A percentile compares a stretch with the other conserved stretches of the same genome.
These are phyloP conservation scores for Tupaia chinensis DNA, from an alignment of 2,113 vertebrate genomes.

Conservation along the genomic window DNA sequence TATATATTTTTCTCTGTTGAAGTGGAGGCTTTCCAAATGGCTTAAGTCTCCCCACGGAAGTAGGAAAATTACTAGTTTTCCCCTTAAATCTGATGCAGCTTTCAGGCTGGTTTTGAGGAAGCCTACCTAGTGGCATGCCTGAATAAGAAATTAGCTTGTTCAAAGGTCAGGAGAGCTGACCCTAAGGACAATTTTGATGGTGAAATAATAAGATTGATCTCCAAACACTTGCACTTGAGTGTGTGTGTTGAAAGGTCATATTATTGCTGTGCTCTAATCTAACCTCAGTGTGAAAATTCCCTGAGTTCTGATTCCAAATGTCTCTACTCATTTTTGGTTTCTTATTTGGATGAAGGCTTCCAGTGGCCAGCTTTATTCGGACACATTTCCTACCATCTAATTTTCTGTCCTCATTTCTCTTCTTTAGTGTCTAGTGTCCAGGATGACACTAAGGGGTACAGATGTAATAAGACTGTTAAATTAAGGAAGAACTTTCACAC, in stretches of 20 bases:
- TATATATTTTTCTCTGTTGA: neutral
- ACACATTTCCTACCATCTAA: accelerated
- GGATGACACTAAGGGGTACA: neutral
- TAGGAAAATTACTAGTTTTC: too few relatives aligned
- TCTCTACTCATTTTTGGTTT: neutral
- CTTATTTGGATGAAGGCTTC: neutral
- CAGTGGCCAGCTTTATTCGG: accelerated
- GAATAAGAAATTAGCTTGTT: neutral
- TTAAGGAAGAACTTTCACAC: neutral
- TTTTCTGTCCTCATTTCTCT: neutral
- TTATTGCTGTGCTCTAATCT: neutral
- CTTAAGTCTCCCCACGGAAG: neutral
- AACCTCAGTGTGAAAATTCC: neutral
- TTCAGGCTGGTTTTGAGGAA: neutral
- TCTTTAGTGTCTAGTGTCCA: neutral
- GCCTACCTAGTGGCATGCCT: neutral
- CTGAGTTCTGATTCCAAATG: accelerated
- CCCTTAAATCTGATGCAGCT: neutral
- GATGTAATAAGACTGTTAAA: neutral
- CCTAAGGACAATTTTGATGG: neutral
- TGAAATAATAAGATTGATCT: neutral
- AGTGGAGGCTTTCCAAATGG: neutral
- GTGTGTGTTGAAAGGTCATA: neutral
- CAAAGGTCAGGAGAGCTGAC: neutral
- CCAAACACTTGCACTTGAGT: neutral